Evolutionary conservation across 2,797 vertebrate genomes (phyloP).

Genomic region (Melanotaenia parkinsoni): DNA sequence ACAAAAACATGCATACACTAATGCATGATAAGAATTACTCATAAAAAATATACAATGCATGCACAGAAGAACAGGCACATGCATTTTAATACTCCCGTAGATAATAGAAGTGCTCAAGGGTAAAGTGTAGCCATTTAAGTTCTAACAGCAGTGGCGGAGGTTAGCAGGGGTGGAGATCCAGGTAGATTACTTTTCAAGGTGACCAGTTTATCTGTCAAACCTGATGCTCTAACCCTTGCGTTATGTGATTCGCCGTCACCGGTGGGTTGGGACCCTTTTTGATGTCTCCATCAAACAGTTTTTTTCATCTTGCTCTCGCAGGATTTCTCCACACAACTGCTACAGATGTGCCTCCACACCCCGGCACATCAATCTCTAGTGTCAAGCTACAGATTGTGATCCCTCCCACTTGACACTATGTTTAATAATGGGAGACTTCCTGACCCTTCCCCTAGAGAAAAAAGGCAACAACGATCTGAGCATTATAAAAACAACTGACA

Average conservation of each 20-base stretch:
- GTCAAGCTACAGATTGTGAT: conserved; percentile 18
- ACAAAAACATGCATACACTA: conserved; percentile 20
- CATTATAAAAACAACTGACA: neutral
- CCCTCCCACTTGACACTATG: conserved; percentile 15
- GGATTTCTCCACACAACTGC: conserved; percentile 26
- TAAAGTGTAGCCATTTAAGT: conserved; percentile 75
- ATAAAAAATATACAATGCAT: conserved; percentile 36
- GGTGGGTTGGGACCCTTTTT: conserved; percentile 18
- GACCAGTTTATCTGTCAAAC: conserved; percentile 51
- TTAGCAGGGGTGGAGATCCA: conserved; percentile 45
- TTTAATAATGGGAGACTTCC: conserved; percentile 26
- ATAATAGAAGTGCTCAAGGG: conserved; percentile 69
- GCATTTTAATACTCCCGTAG: conserved; percentile 34
- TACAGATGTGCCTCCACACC: conserved; percentile 32
- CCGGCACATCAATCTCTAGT: conserved; percentile 18
- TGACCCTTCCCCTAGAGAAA: conserved; percentile 10
- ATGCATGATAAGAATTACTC: conserved; percentile 16
- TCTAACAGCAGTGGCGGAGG: conserved; percentile 52
- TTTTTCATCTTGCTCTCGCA: conserved; percentile 21
- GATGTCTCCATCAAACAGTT: conserved; percentile 28
- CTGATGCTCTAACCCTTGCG: conserved; percentile 24
- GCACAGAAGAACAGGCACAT: conserved; percentile 14
- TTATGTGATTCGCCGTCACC: conserved; percentile 13
- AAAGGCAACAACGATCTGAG: neutral
- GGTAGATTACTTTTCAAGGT: conserved; percentile 69